Conservation (phyloP, 2,113 vertebrate species). For the Thymallus thymallus region DNA sequence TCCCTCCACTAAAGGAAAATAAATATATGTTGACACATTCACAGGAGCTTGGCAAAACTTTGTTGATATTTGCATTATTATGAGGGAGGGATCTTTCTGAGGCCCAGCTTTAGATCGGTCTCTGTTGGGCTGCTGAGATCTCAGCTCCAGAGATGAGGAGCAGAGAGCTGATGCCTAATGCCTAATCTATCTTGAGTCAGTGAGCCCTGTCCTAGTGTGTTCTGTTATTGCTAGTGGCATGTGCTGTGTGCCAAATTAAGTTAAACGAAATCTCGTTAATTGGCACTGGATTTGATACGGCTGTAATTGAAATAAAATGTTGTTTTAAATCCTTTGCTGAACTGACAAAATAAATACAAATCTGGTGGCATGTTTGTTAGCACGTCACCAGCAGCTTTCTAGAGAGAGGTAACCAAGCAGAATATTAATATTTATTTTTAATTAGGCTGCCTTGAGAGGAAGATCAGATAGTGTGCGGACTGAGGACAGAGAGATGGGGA, state of each 20-base stretch:
- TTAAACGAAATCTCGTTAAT: slow-evolving; percentile 11
- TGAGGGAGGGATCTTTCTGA: neutral
- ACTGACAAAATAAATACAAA: neutral
- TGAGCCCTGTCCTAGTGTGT: neutral
- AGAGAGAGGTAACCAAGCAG: no score
- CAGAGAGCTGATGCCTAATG: neutral
- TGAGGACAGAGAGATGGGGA: neutral
- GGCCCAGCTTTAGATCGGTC: neutral
- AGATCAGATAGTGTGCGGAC: neutral
- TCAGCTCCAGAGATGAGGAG: neutral
- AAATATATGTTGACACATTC: neutral
- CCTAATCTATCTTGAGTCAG: slow-evolving; percentile 20
- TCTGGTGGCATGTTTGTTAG: neutral
- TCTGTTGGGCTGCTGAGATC: neutral
- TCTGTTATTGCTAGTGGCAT: slow-evolving; percentile 22
- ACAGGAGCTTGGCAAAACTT: no score
- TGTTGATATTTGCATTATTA: neutral
- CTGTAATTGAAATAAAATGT: neutral
- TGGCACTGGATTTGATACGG: slow-evolving; percentile 4
- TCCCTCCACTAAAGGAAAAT: neutral
- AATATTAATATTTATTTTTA: no score
- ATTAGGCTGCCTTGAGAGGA: no score
- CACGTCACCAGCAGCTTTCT: no score
- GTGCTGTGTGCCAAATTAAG: neutral
- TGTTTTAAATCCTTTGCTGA: neutral